Evolutionary conservation across 1,140 invertebrate genomes (phyloP).

Genomic region (Rhopalosiphum padi): DNA sequence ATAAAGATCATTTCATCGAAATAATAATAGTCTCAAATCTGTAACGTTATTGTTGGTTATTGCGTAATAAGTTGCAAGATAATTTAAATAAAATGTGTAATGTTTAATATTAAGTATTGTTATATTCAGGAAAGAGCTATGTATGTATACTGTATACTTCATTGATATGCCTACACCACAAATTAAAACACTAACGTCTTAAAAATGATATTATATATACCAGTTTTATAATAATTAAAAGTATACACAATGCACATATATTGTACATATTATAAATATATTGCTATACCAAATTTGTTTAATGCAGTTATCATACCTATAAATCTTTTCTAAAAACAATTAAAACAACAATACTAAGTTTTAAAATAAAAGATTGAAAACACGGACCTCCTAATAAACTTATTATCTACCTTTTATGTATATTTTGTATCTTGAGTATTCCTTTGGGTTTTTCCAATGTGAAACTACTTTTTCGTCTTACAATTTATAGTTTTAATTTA

Average conservation of each 20-base stretch:
- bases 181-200: neutral
- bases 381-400: neutral
- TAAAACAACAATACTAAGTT: neutral
- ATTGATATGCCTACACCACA: neutral
- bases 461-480: neutral
- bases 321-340: neutral
- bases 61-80: neutral
- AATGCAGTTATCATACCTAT: too few relatives aligned
- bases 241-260: too few relatives aligned
- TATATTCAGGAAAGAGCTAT: neutral
- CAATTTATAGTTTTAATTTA: neutral
- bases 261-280: too few relatives aligned
- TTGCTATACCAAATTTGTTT: too few relatives aligned
- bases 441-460: neutral
- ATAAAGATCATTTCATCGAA: too few relatives aligned
- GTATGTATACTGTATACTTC: too few relatives aligned
- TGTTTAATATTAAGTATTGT: too few relatives aligned
- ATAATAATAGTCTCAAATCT: neutral
- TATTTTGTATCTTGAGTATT: neutral
- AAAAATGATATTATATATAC: too few relatives aligned
- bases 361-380: neutral
- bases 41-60: neutral
- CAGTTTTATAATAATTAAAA: too few relatives aligned
- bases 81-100: neutral
- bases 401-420: neutral